Conservation (phyloP, 2,888 invertebrate genomes). For the Machimus atricapillus region DNA sequence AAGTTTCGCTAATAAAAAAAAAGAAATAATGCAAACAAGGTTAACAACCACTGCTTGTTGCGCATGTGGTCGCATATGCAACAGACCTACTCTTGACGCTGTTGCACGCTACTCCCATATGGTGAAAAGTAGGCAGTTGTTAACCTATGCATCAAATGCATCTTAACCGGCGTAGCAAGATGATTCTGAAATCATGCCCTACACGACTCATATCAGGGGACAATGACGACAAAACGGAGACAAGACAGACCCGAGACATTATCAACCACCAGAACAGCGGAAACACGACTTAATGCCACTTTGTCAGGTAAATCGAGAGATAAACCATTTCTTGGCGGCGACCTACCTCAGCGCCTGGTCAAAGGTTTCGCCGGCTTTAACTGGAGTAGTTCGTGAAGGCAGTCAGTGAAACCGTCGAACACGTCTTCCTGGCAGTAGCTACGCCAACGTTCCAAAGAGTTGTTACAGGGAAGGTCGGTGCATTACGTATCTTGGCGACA, state of each 20-base stretch:
- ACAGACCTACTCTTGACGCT: background rate
- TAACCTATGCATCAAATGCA: conserved; percentile 33
- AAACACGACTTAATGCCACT: conserved; percentile 52
- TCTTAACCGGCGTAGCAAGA: conserved; percentile 24
- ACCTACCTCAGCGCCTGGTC: conserved; percentile 49
- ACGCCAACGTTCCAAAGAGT: background rate
- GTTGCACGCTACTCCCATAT: background rate
- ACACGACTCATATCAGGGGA: conserved; percentile 41
- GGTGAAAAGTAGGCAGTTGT: conserved; percentile 19
- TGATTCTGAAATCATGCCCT: conserved; percentile 25
- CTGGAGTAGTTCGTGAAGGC: background rate
- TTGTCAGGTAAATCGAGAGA: conserved; percentile 51
- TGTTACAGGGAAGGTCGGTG: background rate
- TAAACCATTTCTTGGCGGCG: conserved; percentile 46
- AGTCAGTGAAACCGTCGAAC: background rate
- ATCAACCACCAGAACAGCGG: conserved; percentile 50
- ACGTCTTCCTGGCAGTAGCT: background rate
- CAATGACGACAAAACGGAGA: conserved; percentile 36
- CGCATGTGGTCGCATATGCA: background rate
- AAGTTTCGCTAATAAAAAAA: conserved; percentile 18
- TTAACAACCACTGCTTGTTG: conserved; percentile 18
- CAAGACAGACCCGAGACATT: conserved; percentile 48
- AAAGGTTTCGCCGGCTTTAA: conserved; percentile 32
- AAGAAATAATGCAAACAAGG: background rate
- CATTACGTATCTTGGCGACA: background rate